Percentiles rank a stretch among this genome's conserved stretches.
phyloP scores from a whole-genome alignment of 2,797 vertebrate genomes.

The Peromyscus melanophrys region DNA sequence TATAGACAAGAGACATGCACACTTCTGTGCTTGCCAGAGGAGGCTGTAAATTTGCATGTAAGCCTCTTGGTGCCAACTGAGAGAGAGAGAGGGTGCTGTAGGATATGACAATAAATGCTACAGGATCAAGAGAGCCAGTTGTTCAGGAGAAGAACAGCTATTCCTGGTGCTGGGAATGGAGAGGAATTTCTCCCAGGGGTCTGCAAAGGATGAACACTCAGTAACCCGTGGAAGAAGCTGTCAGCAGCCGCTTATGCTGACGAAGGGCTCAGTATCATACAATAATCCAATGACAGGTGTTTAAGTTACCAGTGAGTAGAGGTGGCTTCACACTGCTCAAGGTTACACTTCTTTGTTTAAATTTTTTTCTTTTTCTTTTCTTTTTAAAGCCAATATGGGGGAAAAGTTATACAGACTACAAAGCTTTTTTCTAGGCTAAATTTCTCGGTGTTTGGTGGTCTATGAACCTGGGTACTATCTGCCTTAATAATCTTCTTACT shows the following conservation, averaged over 20 bases:
- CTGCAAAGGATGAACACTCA: not conserved
- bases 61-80: conserved; percentile 54
- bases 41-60: conserved; percentile 48
- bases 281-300: not conserved
- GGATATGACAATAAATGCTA: not conserved
- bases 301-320: not conserved
- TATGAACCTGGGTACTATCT: not conserved
- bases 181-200: conserved; percentile 7
- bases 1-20: not conserved
- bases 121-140: not conserved
- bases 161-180: conserved; percentile 32
- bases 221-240: not conserved
- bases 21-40: not conserved
- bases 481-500: conserved; percentile 43
- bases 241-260: not conserved
- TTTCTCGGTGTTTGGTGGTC: not conserved
- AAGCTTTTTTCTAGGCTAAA: not conserved
- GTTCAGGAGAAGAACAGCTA: conserved; percentile 22
- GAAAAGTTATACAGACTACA: conserved; percentile 13
- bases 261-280: not conserved
- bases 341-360: conserved; percentile 42
- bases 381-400: not conserved
- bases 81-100: not conserved
- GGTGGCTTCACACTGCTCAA: conserved; percentile 14
- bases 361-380: not conserved